Evolutionary conservation across 1,140 invertebrate species (phyloP).

Genomic region (Drusus annulatus): DNA sequence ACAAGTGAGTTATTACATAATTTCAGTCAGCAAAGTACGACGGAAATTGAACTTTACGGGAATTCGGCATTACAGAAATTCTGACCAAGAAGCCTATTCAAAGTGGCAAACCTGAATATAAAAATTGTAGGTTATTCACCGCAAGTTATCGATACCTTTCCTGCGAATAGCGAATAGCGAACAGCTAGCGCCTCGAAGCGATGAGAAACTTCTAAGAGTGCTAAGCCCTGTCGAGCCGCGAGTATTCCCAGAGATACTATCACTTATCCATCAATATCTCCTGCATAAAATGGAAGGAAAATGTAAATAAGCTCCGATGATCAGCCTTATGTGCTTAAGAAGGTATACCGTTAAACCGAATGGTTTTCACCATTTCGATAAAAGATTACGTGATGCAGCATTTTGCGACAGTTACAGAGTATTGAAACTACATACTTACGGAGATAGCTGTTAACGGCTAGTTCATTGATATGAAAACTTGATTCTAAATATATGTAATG

Average conservation of each 20-base stretch:
- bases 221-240: slow-evolving; percentile 57
- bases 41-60: too few species aligned
- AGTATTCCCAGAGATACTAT: slow-evolving; percentile 59
- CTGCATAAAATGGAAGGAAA: slow-evolving; percentile 58
- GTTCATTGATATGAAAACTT: too few species aligned
- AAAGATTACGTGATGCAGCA: too few species aligned
- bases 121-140: not conserved
- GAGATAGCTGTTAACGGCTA: too few species aligned
- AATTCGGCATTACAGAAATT: too few species aligned
- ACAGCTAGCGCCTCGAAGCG: not conserved
- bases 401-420: too few species aligned
- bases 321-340: slow-evolving; percentile 23
- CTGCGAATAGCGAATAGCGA: not conserved
- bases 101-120: slow-evolving; percentile 17
- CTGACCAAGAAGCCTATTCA: too few species aligned
- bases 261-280: slow-evolving; percentile 60
- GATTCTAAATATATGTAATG: too few species aligned
- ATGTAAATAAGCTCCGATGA: slow-evolving; percentile 54
- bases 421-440: too few species aligned
- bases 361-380: not conserved
- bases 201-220: slow-evolving; percentile 57
- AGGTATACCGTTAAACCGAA: not conserved
- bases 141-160: slow-evolving; percentile 28
- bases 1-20: too few species aligned
- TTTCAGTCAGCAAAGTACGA: too few species aligned